Base-by-base conservation (phyloP, 2,888 invertebrate species). In the Abrostola triplasia region DNA sequence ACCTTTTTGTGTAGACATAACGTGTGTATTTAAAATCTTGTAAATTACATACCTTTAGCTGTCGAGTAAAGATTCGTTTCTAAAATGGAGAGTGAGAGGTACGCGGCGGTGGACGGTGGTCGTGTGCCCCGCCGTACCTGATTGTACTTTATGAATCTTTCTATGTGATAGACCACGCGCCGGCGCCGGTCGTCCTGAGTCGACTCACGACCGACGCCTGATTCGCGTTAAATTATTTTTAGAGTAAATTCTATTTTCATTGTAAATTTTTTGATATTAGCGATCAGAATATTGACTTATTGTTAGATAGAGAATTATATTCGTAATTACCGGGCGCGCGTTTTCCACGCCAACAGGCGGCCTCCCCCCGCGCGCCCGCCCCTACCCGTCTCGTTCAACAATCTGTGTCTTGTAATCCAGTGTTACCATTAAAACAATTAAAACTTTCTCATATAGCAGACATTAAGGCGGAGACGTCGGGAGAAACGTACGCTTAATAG, bases 1-100 rank as follows among this genome's bases (percentile, higher is more conserved):
- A 98, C 91, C 96, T 98, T 57, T 98, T 98, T 89, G 98, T 97
- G 86, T 98, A 98, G 96, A 82, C 84, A 79, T 84, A 68, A 67
- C 57, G 61, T 75, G 82, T 85, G 85, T 80, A 85, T 88, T 90
- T 83, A 83, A 82, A 77, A 73, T 87, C 90, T 88, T 92, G 91
- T 90, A 92, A 88, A 90, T 86, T 86, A 89, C 53, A 58, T 87
- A 87, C 83, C 83, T 88, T 87, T 92, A 92, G 89, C 86, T 88
- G 88, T 91, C 87, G 79, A 87, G 82, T 88, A 89, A 85, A 83
- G 87, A 86, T 87, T 85, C 81, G 83, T 85, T 84, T 86, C 84
- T 86, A 76, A 83, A 77, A 73, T 82, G 83, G 77, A 76, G 84
- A 85, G 83, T 84, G 83, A 80, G 80, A 81, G 81, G 80, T 80